Conservation (phyloP, 2,888 invertebrate genomes). For the Clostera curtula region DNA sequence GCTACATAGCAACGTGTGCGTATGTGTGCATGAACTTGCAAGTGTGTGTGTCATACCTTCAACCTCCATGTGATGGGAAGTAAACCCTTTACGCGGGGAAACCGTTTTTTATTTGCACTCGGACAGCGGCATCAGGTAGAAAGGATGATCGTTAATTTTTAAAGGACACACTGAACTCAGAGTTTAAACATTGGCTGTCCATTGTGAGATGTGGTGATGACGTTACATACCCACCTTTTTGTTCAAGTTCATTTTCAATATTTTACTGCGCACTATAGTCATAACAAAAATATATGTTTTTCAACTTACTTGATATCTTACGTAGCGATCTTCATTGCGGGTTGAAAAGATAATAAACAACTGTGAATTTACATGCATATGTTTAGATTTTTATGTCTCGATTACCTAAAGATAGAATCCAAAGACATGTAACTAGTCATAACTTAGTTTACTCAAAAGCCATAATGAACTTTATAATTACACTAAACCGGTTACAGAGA, state of each 20-base stretch:
- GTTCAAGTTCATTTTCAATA: constrained; percentile 13
- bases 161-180: constrained; percentile 63
- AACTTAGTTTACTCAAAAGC: too few species aligned
- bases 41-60: constrained; percentile 37
- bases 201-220: constrained; percentile 17
- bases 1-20: constrained; percentile 26
- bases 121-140: constrained; percentile 75
- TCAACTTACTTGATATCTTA: too few species aligned
- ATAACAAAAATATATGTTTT: too few species aligned
- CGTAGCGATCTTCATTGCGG: too few species aligned
- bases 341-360: too few species aligned
- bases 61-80: constrained; percentile 72
- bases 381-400: too few species aligned
- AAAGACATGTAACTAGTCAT: too few species aligned
- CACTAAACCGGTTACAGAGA: too few species aligned
- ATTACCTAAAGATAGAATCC: too few species aligned
- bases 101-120: constrained; percentile 75
- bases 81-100: constrained; percentile 74
- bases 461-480: too few species aligned
- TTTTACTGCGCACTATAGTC: constrained; percentile 5
- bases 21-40: constrained; percentile 25
- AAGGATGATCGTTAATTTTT: constrained; percentile 74
- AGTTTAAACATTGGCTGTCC: constrained; percentile 42
- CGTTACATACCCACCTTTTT: constrained; percentile 3
- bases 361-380: too few species aligned